Conservation (phyloP, 2,113 vertebrate genomes). For the Trichomycterus rosablanca region DNA sequence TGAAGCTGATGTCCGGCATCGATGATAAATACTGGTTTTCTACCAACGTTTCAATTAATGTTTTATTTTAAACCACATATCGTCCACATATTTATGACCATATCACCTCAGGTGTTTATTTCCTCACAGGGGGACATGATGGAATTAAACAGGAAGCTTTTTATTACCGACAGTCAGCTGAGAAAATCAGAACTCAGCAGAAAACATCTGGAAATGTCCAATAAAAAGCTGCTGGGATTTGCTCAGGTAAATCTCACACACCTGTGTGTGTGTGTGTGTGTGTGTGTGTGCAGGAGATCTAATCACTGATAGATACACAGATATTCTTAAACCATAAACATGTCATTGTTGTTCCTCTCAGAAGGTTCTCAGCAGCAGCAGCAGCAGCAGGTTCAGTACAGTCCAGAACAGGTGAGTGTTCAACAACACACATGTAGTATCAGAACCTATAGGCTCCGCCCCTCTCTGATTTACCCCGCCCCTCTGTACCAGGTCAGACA, state of each 20-base stretch:
- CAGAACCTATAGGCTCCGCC: neutral
- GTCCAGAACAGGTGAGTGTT: slow-evolving; percentile 67
- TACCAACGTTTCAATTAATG: no score
- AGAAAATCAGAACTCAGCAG: slow-evolving; percentile 74
- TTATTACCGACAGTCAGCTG: slow-evolving; percentile 69
- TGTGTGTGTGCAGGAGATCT: no score
- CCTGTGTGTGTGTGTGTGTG: no score
- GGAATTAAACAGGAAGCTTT: slow-evolving; percentile 72
- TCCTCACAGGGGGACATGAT: slow-evolving; percentile 63
- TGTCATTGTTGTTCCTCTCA: no score
- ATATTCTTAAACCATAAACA: no score
- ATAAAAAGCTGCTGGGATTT: slow-evolving; percentile 80
- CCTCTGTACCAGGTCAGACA: slow-evolving; percentile 31
- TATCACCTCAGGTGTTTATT: no score
- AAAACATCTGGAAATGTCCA: slow-evolving; percentile 81
- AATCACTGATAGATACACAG: no score
- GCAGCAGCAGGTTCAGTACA: slow-evolving; percentile 55
- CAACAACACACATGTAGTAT: neutral
- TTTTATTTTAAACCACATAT: no score
- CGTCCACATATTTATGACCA: no score
- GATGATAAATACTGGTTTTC: no score
- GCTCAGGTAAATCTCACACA: slow-evolving; percentile 69
- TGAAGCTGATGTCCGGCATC: no score
- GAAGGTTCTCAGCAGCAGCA: slow-evolving; percentile 71
- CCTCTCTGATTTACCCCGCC: neutral